These are phyloP conservation scores for Drosophila ogumai DNA, from an alignment of 1,140 invertebrate genomes.

Conservation along the genomic window DNA sequence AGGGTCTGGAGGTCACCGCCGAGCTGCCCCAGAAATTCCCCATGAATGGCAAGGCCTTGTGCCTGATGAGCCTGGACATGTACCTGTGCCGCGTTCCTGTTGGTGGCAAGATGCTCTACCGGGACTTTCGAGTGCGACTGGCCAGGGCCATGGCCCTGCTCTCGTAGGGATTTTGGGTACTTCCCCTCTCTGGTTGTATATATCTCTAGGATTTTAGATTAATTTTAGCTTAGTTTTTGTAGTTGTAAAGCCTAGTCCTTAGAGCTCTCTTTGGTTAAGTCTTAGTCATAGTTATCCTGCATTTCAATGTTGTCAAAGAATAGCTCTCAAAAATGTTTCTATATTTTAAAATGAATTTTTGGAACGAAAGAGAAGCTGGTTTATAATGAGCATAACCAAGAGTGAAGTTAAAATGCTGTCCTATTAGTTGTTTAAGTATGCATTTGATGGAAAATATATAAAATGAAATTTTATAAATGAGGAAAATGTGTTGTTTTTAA, in stretches of 20 bases:
- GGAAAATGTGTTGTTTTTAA: background rate
- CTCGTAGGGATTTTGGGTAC: conserved; percentile 40
- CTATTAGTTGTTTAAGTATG: conserved; percentile 70
- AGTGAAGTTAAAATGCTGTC: conserved; percentile 65
- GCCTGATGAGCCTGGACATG: conserved; percentile 91
- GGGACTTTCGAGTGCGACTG: conserved; percentile 82
- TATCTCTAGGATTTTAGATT: conserved; percentile 45
- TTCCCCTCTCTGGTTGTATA: conserved; percentile 55
- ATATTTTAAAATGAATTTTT: background rate
- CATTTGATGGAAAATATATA: conserved; percentile 73
- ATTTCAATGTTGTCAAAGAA: conserved; percentile 63
- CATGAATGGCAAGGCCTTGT: conserved; percentile 92
- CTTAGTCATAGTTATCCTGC: conserved; percentile 57
- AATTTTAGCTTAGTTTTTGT: conserved; percentile 34
- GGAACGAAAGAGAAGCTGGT: no score
- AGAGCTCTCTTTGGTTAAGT: conserved; percentile 56
- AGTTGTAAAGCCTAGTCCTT: conserved; percentile 65
- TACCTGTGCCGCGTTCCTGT: conserved; percentile 89
- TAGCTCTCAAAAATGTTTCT: conserved; percentile 1
- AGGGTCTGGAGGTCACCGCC: conserved; percentile 86
- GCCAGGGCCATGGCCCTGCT: conserved; percentile 79
- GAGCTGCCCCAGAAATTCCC: conserved; percentile 87
- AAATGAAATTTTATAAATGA: conserved; percentile 78
- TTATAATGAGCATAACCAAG: background rate
- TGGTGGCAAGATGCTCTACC: conserved; percentile 89